A percentile compares a stretch with the other conserved stretches of the same genome.
Evolutionary conservation across 2,113 vertebrate species (phyloP).

Genomic region (Apus apus): DNA sequence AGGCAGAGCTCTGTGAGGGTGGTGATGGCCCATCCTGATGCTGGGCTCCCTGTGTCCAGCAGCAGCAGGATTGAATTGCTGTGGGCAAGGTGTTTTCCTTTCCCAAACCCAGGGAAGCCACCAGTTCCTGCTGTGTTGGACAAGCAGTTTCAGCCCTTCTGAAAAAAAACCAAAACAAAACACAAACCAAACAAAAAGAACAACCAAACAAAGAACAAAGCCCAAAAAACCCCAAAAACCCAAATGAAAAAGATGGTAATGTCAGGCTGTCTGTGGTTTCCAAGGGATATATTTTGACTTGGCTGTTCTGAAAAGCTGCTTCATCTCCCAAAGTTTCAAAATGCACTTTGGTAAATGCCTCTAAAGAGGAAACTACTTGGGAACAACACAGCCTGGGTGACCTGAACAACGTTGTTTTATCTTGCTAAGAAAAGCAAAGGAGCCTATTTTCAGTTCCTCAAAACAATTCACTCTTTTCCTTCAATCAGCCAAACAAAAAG

Average conservation of each 20-base stretch:
- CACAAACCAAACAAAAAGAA: too few relatives aligned
- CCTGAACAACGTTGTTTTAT: not conserved
- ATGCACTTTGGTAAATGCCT: not conserved
- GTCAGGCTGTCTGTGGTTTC: not conserved
- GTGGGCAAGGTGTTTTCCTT: not conserved
- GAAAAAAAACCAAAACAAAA: not conserved
- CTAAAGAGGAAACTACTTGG: not conserved
- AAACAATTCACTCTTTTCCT: not conserved
- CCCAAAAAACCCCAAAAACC: too few relatives aligned
- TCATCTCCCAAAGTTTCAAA: not conserved
- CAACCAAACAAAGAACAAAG: too few relatives aligned
- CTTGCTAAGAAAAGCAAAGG: conserved; percentile 21
- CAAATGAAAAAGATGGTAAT: not conserved
- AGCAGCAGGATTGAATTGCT: not conserved
- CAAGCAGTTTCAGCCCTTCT: not conserved
- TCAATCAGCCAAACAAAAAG: not conserved
- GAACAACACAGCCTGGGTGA: not conserved
- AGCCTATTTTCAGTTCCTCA: not conserved
- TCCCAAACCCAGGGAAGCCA: not conserved
- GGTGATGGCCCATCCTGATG: not conserved
- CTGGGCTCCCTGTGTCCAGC: not conserved
- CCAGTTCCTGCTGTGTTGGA: not conserved
- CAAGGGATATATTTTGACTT: not conserved
- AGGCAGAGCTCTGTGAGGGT: not conserved
- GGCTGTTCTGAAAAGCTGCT: not conserved